Evolutionary conservation across 2,888 invertebrate species (phyloP).

Genomic region (Alsophila aescularia): DNA sequence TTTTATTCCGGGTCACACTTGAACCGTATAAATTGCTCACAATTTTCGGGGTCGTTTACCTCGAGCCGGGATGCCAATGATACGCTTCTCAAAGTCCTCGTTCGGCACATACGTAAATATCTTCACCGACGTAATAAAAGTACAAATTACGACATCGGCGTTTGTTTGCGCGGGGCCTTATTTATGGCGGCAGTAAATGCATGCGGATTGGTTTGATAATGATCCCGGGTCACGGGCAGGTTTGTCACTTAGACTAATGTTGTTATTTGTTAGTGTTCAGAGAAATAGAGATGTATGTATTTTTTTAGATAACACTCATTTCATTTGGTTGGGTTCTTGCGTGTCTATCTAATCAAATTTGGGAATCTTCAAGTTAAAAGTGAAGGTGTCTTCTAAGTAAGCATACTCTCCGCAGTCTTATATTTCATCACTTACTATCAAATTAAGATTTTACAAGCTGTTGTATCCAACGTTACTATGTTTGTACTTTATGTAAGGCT

Average conservation of each 20-base stretch:
- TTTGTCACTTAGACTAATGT: constrained; percentile 15
- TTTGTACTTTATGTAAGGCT: no score
- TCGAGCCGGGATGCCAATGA: constrained; percentile 74
- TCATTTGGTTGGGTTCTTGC: background rate
- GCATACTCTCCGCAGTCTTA: no score
- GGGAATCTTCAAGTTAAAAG: no score
- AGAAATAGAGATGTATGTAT: background rate
- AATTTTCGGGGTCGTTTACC: no score
- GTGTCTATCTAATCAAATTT: no score
- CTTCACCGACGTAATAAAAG: constrained; percentile 48
- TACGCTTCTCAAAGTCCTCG: constrained; percentile 65
- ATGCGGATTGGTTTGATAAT: constrained; percentile 32
- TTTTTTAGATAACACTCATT: background rate
- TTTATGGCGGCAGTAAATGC: constrained; percentile 32
- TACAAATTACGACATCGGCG: constrained; percentile 53
- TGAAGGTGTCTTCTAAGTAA: no score
- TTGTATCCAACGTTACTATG: no score
- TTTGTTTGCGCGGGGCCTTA: constrained; percentile 35
- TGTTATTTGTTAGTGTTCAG: background rate
- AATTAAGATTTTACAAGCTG: no score
- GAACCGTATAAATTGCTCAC: no score
- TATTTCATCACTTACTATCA: no score
- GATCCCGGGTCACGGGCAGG: constrained; percentile 28
- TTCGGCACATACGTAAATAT: constrained; percentile 53
- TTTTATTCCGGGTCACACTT: no score